phyloP scores from a whole-genome alignment of 2,113 vertebrate species.

The Takifugu flavidus region DNA sequence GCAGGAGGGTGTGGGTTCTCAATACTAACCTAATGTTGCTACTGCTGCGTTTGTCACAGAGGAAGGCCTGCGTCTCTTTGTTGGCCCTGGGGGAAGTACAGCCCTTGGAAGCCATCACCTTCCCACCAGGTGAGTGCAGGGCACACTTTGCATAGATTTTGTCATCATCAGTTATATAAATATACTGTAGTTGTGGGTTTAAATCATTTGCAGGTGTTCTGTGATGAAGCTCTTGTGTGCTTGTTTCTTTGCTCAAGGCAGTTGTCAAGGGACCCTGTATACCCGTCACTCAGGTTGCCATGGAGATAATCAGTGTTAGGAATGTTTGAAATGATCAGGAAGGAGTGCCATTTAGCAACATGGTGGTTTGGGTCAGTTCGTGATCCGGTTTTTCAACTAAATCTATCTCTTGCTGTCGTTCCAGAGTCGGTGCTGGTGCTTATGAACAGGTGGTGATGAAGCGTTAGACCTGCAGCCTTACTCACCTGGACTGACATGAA shows the following conservation, averaged over 20 bases:
- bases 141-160: too few relatives aligned
- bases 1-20: slow-evolving; percentile 20
- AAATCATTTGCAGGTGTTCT: too few relatives aligned
- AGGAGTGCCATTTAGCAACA: too few relatives aligned
- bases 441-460: slow-evolving; percentile 94
- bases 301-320: too few relatives aligned
- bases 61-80: slow-evolving; percentile 94
- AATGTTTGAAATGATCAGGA: too few relatives aligned
- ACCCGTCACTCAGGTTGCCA: too few relatives aligned
- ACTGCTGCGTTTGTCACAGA: slow-evolving; percentile 77
- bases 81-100: slow-evolving; percentile 95
- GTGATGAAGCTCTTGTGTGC: too few relatives aligned
- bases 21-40: slow-evolving; percentile 14
- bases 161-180: too few relatives aligned
- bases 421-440: slow-evolving; percentile 87
- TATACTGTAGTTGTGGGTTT: too few relatives aligned
- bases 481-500: slow-evolving; percentile 11
- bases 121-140: slow-evolving; percentile 80
- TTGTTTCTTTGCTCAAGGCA: too few relatives aligned
- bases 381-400: neutral
- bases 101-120: slow-evolving; percentile 90
- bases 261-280: too few relatives aligned
- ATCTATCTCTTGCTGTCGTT: slow-evolving; percentile 8
- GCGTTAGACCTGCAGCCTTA: slow-evolving; percentile 58
- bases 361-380: too few relatives aligned